Conservation (phyloP, 1,140 invertebrate species). For the Tribolium madens region DNA sequence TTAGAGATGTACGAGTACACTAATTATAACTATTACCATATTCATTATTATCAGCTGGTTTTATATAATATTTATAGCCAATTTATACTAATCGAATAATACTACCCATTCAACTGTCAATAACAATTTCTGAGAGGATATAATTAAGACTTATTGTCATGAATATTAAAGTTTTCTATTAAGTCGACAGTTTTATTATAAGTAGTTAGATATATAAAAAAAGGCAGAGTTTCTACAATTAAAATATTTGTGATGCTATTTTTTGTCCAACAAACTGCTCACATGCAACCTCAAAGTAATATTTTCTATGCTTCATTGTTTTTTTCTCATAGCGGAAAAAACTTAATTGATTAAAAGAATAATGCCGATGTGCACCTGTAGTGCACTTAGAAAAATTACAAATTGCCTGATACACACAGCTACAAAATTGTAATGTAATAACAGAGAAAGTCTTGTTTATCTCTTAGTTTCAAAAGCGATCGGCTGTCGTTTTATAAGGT, state of each 20-base stretch:
- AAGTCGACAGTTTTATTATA: not conserved
- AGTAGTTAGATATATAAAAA: not conserved
- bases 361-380: slow-evolving; percentile 13
- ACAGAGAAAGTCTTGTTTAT: not conserved
- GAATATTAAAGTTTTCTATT: not conserved
- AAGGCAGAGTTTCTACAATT: no score
- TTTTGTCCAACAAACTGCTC: not conserved
- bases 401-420: not conserved
- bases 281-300: not conserved
- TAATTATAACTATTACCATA: not conserved
- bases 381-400: slow-evolving; percentile 28
- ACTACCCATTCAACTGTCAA: not conserved
- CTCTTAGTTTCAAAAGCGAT: slow-evolving; percentile 19
- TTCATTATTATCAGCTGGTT: not conserved
- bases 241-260: no score
- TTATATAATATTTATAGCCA: not conserved
- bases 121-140: not conserved
- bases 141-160: not conserved
- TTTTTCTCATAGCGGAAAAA: not conserved
- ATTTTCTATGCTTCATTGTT: not conserved
- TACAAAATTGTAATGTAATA: not conserved
- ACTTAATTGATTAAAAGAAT: slow-evolving; percentile 14
- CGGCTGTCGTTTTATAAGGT: not conserved
- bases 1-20: not conserved
- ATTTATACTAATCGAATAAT: not conserved